These are phyloP conservation scores for Galagoides demidoff DNA, from an alignment of 2,797 vertebrate genomes.

Conservation along the genomic window DNA sequence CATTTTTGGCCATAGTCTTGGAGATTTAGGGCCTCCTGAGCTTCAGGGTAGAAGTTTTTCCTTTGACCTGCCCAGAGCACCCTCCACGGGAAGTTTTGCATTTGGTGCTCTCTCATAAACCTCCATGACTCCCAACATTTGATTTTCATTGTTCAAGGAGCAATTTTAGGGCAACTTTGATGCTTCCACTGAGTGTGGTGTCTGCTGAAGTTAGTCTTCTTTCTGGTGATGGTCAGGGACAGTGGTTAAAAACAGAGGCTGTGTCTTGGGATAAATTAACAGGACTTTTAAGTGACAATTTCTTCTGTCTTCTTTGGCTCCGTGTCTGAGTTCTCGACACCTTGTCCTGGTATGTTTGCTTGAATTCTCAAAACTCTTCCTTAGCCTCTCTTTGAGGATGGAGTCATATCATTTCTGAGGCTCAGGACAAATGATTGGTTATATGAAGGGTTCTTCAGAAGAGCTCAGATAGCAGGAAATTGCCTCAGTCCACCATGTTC, in stretches of 20 bases:
- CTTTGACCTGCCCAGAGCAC: not conserved
- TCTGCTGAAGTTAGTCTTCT: not conserved
- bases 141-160: not conserved
- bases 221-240: not conserved
- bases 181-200: too few species aligned
- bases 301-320: not conserved
- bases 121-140: not conserved
- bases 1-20: not conserved
- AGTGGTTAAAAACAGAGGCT: not conserved
- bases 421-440: not conserved
- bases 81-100: not conserved
- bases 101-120: not conserved
- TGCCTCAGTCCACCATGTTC: not conserved
- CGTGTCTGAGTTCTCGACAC: not conserved
- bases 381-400: not conserved
- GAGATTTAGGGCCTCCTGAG: not conserved
- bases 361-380: not conserved
- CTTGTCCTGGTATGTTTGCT: not conserved
- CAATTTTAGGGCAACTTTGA: not conserved
- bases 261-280: not conserved
- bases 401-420: not conserved
- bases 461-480: not conserved
- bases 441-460: not conserved
- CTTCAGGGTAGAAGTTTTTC: not conserved
- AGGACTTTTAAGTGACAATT: not conserved